Evolutionary conservation across 2,797 vertebrate species (phyloP), one percentile per base, ranked within the genome.

Genomic region (Orientallactaga sibirica): DNA sequence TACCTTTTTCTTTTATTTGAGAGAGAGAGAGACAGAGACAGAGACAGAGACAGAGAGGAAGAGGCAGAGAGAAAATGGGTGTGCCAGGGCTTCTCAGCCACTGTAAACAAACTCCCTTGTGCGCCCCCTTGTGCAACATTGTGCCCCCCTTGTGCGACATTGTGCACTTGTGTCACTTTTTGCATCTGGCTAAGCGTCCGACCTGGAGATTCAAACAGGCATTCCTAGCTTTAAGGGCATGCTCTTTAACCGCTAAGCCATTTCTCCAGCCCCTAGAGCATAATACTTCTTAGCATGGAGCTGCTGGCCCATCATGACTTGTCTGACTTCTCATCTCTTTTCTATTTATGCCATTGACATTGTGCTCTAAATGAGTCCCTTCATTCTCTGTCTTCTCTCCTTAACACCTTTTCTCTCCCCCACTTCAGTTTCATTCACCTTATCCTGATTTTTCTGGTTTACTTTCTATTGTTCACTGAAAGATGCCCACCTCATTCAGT

Each of bases 401-500:
- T 66, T 62, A 41, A 33, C 8, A 71, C 29, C 25, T 82, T 19
- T 7, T 75, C 62, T 89, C 77, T 82, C 19, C 7, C 9, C 24
- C 82, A 90, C 61, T 74, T 70, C 48, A 48, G 25, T 86, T 8
- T 19, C 24, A 62, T 90, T 10, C 0, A 85, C 19, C 86, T 84
- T 66, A 27, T 73, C 19, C 8, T 85, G 83, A 22, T 93, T 61
- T 43, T 58, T 24, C 19, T 85, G 16, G 55, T 89, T 89, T 67
- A 41, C 15, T 89, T 88, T 5, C 33, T 48, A 14, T 92, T 94
- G 83, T 81, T 33, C 22, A 74, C 77, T 78, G 73, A 90, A 80
- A 92, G 79, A 67, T 90, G 41, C 19, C 19, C 7, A 52, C 5
- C 52, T 82, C 15, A 90, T 93, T 37, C 76, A 90, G n/a, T 73